phyloP scores from a whole-genome alignment of 2,113 vertebrate species.

The Riparia riparia region DNA sequence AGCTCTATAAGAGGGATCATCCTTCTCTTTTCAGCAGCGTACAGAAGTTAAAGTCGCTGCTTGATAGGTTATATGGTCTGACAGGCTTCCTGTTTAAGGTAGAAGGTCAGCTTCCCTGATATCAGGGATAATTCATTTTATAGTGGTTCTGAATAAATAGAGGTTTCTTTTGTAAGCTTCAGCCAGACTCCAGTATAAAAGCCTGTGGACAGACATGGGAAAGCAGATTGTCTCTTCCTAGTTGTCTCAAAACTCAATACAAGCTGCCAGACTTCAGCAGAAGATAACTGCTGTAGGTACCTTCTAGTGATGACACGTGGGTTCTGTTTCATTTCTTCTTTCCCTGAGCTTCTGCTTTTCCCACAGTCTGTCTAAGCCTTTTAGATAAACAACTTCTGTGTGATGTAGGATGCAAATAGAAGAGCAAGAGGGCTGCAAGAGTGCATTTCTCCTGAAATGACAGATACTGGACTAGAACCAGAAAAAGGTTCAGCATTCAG shows the following conservation, averaged over 20 bases:
- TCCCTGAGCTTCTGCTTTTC: background rate
- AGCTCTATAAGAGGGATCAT: background rate
- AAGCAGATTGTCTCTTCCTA: background rate
- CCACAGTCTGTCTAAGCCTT: background rate
- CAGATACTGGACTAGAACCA: background rate
- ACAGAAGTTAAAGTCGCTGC: background rate
- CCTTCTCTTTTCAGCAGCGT: background rate
- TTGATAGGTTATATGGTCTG: background rate
- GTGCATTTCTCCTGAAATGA: background rate
- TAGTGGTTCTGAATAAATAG: conserved; percentile 6
- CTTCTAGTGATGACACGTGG: background rate
- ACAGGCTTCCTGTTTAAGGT: background rate
- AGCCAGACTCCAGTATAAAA: background rate
- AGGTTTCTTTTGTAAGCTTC: background rate
- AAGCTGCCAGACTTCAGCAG: background rate
- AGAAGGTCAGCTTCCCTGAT: background rate
- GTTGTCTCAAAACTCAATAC: background rate
- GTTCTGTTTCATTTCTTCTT: background rate
- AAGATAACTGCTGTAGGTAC: background rate
- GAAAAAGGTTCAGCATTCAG: background rate
- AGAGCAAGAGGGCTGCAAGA: background rate
- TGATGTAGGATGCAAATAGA: background rate
- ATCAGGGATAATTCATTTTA: background rate
- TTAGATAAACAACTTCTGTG: background rate
- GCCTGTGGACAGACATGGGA: background rate